These are phyloP conservation scores for Apeltes quadracus DNA, from an alignment of 2,113 vertebrate genomes.

Conservation along the genomic window DNA sequence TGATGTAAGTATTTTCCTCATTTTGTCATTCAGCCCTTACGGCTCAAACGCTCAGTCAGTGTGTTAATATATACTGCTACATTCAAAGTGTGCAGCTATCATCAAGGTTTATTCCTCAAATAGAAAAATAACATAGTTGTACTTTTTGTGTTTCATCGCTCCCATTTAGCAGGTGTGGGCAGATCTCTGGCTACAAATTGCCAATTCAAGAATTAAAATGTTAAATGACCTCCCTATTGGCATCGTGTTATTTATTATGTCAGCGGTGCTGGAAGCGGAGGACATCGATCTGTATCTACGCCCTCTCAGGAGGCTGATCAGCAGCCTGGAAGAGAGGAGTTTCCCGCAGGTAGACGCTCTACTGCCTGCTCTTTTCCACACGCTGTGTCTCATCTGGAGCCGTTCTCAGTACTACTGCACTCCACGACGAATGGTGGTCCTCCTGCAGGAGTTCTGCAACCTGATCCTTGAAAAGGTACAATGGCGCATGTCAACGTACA, in stretches of 20 bases:
- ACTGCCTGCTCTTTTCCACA: conserved; percentile 83
- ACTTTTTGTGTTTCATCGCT: not conserved
- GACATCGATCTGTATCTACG: conserved; percentile 79
- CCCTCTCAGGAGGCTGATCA: conserved; percentile 74
- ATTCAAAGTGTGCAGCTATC: not conserved
- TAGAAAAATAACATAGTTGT: not conserved
- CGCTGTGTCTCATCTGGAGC: conserved; percentile 91
- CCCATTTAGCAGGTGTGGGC: not conserved
- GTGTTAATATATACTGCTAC: not conserved
- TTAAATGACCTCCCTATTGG: not conserved
- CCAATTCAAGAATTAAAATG: not conserved
- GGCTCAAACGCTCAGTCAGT: conserved; percentile 7
- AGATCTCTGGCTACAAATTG: not conserved
- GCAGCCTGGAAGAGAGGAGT: conserved; percentile 78
- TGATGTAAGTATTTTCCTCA: conserved; percentile 9
- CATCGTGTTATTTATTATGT: conserved; percentile 3
- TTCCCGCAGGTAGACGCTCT: conserved; percentile 79
- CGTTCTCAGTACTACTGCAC: conserved; percentile 82
- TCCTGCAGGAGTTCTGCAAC: conserved; percentile 88
- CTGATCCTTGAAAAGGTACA: conserved; percentile 87
- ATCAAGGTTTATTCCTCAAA: not conserved
- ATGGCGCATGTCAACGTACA: not conserved
- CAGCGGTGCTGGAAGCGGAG: conserved; percentile 77
- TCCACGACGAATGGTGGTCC: conserved; percentile 82
- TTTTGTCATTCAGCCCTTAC: not conserved